Evolutionary conservation across 2,113 vertebrate genomes (phyloP).

Genomic region (Myotis yumanensis): DNA sequence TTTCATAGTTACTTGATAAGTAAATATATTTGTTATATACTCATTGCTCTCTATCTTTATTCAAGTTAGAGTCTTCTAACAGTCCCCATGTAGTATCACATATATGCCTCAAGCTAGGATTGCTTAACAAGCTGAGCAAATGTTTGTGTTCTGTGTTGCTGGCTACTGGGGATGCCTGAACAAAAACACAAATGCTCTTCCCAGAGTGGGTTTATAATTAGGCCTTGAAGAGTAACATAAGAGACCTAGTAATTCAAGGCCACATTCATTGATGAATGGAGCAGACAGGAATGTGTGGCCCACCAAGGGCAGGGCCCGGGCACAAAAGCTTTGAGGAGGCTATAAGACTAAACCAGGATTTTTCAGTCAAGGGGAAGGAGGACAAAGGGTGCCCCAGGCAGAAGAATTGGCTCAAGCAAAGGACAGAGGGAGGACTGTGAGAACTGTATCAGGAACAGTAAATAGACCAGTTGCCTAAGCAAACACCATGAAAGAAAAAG

Average conservation of each 20-base stretch:
- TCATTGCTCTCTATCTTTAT: neutral
- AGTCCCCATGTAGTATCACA: neutral
- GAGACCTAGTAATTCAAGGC: neutral
- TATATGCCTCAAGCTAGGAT: neutral
- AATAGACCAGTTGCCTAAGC: neutral
- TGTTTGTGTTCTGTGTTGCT: neutral
- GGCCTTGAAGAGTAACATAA: neutral
- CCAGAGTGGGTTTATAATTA: neutral
- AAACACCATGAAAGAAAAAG: neutral
- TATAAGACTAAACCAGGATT: neutral
- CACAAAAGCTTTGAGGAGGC: neutral
- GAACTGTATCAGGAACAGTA: neutral
- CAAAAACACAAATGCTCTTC: neutral
- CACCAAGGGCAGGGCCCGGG: no score
- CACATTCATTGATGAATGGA: neutral
- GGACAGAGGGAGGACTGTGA: neutral
- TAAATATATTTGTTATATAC: neutral
- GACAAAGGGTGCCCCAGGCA: neutral
- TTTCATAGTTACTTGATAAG: constrained; percentile 11
- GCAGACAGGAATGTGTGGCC: neutral
- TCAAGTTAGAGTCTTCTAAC: neutral
- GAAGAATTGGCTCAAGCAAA: neutral
- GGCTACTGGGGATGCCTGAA: neutral
- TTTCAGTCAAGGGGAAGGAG: neutral
- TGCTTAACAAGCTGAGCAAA: neutral